phyloP scores from a whole-genome alignment of 2,113 vertebrate species.

The Pogonocichla stellata region DNA sequence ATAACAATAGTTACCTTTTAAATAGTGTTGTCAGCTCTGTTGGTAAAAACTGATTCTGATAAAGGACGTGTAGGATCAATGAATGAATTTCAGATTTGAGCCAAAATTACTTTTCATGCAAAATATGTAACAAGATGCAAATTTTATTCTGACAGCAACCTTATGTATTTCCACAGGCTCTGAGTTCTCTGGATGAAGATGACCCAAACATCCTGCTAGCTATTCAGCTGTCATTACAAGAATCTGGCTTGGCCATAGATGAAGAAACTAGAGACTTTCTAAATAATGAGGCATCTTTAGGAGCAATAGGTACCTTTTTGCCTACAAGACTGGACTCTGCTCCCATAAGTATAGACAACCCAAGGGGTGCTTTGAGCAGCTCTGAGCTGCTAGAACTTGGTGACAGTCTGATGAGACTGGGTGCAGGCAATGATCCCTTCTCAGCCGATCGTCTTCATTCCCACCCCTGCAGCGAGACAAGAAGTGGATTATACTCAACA shows the following conservation, averaged over 20 bases:
- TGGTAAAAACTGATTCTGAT: background rate
- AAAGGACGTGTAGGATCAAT: background rate
- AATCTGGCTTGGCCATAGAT: conserved; percentile 83
- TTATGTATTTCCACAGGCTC: conserved; percentile 76
- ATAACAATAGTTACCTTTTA: background rate
- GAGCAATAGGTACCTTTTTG: conserved; percentile 93
- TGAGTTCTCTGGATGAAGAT: conserved; percentile 94
- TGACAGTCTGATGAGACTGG: conserved; percentile 86
- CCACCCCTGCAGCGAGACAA: conserved; percentile 72
- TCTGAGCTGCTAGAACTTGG: conserved; percentile 92
- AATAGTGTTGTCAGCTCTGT: background rate
- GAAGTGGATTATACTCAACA: conserved; percentile 74
- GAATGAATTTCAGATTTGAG: background rate
- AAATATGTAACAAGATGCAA: background rate
- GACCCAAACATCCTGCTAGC: conserved; percentile 96
- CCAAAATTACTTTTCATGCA: background rate
- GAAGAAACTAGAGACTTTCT: conserved; percentile 83
- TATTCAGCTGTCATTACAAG: conserved; percentile 97
- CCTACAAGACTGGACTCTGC: conserved; percentile 88
- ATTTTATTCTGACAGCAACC: conserved; percentile 22
- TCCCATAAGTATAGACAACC: conserved; percentile 79
- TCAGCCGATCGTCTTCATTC: conserved; percentile 74
- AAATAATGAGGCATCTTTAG: conserved; percentile 85
- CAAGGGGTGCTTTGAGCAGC: conserved; percentile 87
- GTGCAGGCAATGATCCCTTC: conserved; percentile 81